Evolutionary conservation across 1,140 invertebrate species (phyloP), one percentile per base, ranked within the genome.

Genomic region (Sycobia sp.): DNA sequence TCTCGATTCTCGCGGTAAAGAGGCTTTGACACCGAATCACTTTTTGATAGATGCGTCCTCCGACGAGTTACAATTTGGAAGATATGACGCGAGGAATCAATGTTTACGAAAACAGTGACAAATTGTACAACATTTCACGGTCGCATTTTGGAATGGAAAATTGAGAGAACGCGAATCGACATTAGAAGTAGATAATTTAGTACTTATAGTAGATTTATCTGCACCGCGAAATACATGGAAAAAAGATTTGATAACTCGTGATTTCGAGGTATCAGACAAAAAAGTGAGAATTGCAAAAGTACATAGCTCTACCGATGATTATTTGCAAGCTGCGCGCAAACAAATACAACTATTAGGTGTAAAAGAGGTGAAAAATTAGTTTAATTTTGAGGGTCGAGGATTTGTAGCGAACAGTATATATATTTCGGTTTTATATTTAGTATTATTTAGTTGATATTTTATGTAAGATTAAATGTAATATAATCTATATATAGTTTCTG

Each of bases 61-160:
- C n/a, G 58, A 34, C 5, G 20, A 16, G 1, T n/a, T 49, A 16
- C 2, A 4, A 13, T 39, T 27, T 9, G 57, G 25, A 27, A 49
- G 11, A n/a, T 49, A 29, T 9, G 57, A 41, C 29, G 1, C 27
- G 36, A 44, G 5, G 46, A 41, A 29, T 22, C 3, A 18, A 3
- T 20, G 14, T 22, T 38, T 36, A 16, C 22, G 25, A 8, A 55
- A 55, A n/a, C 53, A 55, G 13, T 55, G 53, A 22, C 23, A 23
- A 39, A 46, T 58, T 3, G 55, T 27, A 13, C 55, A 58, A 47
- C 22, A 18, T 18, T 39, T 43, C 2, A 16, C 29, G 22, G 36
- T 51, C 14, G 23, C n/a, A 29, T 61, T 61, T 25, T 61, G 47
- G 58, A 41, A 20, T 5, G 32, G 36, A 47, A 44, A 36, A 23